Base-by-base conservation (phyloP, 2,113 vertebrate genomes). In the Mustela lutreola region DNA sequence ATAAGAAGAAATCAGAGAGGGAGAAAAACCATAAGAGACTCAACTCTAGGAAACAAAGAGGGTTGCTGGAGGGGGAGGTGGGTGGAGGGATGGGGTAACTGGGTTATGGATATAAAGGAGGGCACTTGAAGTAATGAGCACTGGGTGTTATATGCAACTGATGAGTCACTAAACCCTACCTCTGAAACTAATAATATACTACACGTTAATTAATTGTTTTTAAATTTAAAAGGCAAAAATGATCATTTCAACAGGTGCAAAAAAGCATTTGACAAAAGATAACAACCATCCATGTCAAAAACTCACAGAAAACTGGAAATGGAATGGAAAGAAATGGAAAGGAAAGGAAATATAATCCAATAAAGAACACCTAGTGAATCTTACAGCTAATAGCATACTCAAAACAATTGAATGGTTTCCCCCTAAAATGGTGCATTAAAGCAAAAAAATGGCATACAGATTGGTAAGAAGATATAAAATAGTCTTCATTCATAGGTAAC, bases 341-440 rank as follows among this genome's bases (percentile, higher is more conserved):
- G 33, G n/a, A 89, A 79, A 42, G 71, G 26, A 86, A 86, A 21
- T 39, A 67, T 10, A 78, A 26, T 86, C 15, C 79, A 70, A 28
- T 60, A 56, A 92, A 48, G 67, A 92, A 58, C 31, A 86, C 76
- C 26, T 86, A 67, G 83, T 33, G 53, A 93, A 86, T 78, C n/a
- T n/a, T 56, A 79, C 19, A 87, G 36, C 62, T 79, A 79, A 67
- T 79, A 87, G 28, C 73, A 87, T 94, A 19, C 36, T 94, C 48
- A 79, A 10, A 48, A 67, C n/a, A 28, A 86, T 1, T 45, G 60
- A 79, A 87, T 67, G 36, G 5, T 33, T 79, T 67, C 21, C 48
- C 19, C 31, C 48, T 87, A 45, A 67, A 67, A 93, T n/a, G 75
- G 45, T n/a, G 28, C 22, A 67, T 56, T 87, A 87, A 45, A 62